phyloP scores from a whole-genome alignment of 2,797 vertebrate species.

The Arnoldichthys spilopterus region DNA sequence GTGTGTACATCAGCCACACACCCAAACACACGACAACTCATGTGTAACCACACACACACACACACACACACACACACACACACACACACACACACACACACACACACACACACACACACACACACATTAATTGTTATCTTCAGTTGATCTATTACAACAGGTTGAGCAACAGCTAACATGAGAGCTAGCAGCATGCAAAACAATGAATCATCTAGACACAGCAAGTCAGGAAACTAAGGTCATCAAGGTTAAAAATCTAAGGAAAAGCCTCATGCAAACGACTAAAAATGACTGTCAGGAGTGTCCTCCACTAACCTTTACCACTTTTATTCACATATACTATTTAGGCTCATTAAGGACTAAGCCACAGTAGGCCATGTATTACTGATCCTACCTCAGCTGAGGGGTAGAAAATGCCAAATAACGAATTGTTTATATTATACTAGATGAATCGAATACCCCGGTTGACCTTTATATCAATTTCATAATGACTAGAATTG shows the following conservation, averaged over 20 bases:
- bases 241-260: not conserved
- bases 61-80: not conserved
- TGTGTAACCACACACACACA: too few species aligned
- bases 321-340: too few species aligned
- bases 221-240: not conserved
- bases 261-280: not conserved
- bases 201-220: not conserved
- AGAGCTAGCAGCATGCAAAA: not conserved
- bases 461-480: too few species aligned
- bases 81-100: not conserved
- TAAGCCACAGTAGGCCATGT: too few species aligned
- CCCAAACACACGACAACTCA: not conserved
- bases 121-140: not conserved
- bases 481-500: too few species aligned
- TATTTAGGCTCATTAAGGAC: too few species aligned
- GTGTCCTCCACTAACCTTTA: not conserved
- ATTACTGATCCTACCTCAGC: too few species aligned
- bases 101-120: not conserved
- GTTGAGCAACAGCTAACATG: constrained; percentile 16
- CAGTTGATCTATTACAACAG: constrained; percentile 18
- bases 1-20: constrained; percentile 6
- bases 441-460: too few species aligned
- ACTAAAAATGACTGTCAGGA: not conserved
- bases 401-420: too few species aligned
- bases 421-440: too few species aligned